These are phyloP conservation scores for Yponomeuta malinellus DNA, from an alignment of 2,888 invertebrate species.

Conservation along the genomic window DNA sequence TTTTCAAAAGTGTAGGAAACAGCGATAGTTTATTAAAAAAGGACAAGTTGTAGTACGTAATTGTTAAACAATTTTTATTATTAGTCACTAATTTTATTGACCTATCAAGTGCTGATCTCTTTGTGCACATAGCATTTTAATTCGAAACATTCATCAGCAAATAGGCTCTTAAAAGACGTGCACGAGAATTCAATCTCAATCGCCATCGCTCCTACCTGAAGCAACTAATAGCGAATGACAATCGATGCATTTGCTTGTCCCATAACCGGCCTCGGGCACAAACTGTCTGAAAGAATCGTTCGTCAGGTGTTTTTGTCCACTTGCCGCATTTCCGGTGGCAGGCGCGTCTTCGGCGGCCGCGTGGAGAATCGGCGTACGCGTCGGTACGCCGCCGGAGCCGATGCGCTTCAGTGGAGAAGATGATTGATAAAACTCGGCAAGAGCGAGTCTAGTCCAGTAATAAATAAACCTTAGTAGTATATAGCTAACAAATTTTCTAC, in stretches of 20 bases:
- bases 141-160: neutral
- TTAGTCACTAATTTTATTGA: no score
- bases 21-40: no score
- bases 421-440: constrained; percentile 42
- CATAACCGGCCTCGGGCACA: constrained; percentile 25
- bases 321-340: constrained; percentile 68
- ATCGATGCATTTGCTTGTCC: constrained; percentile 5
- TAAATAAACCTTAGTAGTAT: no score
- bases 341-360: constrained; percentile 40
- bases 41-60: no score
- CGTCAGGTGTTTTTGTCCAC: constrained; percentile 60
- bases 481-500: no score
- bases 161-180: neutral
- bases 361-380: constrained; percentile 71
- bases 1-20: no score
- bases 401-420: constrained; percentile 45
- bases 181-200: neutral
- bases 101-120: no score
- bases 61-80: no score
- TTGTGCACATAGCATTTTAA: no score
- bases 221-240: neutral
- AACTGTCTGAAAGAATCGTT: constrained; percentile 63
- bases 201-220: neutral
- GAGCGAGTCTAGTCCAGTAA: neutral
- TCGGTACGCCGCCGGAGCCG: constrained; percentile 49